Base-by-base conservation (phyloP, 2,888 invertebrate species). In the Alsophila aescularia region DNA sequence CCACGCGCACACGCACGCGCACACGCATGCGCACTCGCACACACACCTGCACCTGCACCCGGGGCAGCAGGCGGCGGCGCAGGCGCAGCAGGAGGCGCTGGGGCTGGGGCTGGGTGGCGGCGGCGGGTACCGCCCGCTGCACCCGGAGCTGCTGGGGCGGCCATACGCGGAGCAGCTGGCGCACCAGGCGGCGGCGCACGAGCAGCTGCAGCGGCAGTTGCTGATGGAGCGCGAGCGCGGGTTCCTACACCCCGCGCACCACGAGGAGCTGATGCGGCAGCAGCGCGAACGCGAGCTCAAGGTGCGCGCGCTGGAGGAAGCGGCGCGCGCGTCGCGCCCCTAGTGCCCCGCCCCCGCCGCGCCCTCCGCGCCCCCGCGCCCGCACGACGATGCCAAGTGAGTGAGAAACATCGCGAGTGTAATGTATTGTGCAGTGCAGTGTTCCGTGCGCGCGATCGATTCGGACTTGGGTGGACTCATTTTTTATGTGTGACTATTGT, bases 1-100 rank as follows among this genome's bases (percentile, higher is more conserved):
- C 92, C 97, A 97, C 90, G 96, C 97, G 78, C 97, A 98, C 92
- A 96, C 97, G 70, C 97, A 97, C 87, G 96, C 97, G 73, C 97
- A 97, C 92, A 96, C 96, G 69, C 97, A 97, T 87, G 96, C 97
- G 79, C 97, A 98, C 92, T 96, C 97, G 75, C 96, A 96, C 92
- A 95, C 96, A 70, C 96, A 96, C 92, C 93, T 96, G 70, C 96
- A 96, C 92, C 93, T 95, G 69, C 95, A 94, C 83, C 95, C 95
- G 76, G 95, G 95, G 62, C 95, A 95, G 85, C 95, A 95, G 79
- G 93, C 93, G 69, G 93, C 93, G 56, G 80, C 80, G 60, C 85
- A 85, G 69, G 92, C 92, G 75, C 95, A 95, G 86, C 95, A 95
- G 86, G 96, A 95, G 84, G 93, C 93, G 42, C 71, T 89, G 58